A percentile compares a stretch with the other conserved stretches of the same genome.
Evolutionary conservation across 2,888 invertebrate genomes (phyloP).

Genomic region (Chaitophorus viminalis): DNA sequence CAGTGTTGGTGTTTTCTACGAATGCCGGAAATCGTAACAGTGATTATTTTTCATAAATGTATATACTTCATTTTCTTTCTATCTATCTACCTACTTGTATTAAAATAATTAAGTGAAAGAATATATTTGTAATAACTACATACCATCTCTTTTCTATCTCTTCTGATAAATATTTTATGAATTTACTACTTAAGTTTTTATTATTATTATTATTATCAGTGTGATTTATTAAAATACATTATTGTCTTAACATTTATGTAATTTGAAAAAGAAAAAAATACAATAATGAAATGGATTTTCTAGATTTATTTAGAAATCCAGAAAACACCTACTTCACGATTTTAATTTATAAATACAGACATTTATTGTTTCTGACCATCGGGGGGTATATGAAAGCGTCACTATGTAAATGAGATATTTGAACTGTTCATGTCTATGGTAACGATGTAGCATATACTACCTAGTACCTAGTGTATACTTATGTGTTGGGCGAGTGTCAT

Average conservation of each 20-base stretch:
- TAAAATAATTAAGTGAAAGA: too few relatives aligned
- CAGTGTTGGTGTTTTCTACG: neutral
- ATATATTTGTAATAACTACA: too few relatives aligned
- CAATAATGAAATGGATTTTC: neutral
- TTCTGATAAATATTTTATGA: too few relatives aligned
- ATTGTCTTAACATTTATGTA: too few relatives aligned
- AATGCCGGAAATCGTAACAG: neutral
- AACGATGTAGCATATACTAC: conserved; percentile 13
- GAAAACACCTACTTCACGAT: conserved; percentile 43
- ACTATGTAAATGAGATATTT: conserved; percentile 44
- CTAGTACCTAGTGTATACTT: too few relatives aligned
- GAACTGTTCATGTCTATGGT: neutral
- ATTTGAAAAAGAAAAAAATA: neutral
- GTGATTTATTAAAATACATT: too few relatives aligned
- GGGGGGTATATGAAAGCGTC: conserved; percentile 49
- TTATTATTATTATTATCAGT: too few relatives aligned
- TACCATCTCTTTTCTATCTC: too few relatives aligned
- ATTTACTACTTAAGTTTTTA: too few relatives aligned
- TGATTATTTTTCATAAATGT: neutral
- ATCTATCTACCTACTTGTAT: too few relatives aligned
- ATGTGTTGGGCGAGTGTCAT: conserved; percentile 46
- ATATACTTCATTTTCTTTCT: too few relatives aligned
- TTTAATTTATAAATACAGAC: conserved; percentile 50
- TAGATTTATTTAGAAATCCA: conserved; percentile 16
- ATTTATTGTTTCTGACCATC: conserved; percentile 58